Evolutionary conservation across 2,888 invertebrate species (phyloP).

Genomic region (Patella depressa): DNA sequence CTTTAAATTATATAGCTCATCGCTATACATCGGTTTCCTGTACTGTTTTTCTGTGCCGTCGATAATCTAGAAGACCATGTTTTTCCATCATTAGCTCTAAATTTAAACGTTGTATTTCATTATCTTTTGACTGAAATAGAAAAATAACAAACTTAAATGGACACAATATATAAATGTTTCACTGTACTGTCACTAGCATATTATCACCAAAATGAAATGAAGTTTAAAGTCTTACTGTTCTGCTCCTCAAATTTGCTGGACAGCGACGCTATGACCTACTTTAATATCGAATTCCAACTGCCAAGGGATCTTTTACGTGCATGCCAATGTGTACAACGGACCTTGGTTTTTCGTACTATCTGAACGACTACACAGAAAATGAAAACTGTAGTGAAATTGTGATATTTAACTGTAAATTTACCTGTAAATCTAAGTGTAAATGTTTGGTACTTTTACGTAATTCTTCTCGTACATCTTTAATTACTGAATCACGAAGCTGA

Average conservation of each 20-base stretch:
- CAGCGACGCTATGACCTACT: too few relatives aligned
- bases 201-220: too few relatives aligned
- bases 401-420: constrained; percentile 20
- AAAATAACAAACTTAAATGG: background rate
- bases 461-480: constrained; percentile 54
- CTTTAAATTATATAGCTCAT: too few relatives aligned
- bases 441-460: constrained; percentile 47
- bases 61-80: background rate
- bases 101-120: constrained; percentile 50
- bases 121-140: constrained; percentile 48
- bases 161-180: background rate
- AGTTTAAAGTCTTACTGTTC: too few relatives aligned
- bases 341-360: too few relatives aligned
- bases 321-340: too few relatives aligned
- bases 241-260: too few relatives aligned
- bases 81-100: constrained; percentile 43
- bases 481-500: constrained; percentile 53
- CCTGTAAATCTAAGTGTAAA: constrained; percentile 49
- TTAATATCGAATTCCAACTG: too few relatives aligned
- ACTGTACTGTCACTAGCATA: too few relatives aligned
- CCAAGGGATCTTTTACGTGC: too few relatives aligned
- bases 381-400: too few relatives aligned
- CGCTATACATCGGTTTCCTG: background rate
- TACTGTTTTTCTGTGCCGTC: background rate
- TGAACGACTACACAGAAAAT: too few relatives aligned